Evolutionary conservation across 2,797 vertebrate genomes (phyloP).

Genomic region (Hipposideros larvatus): DNA sequence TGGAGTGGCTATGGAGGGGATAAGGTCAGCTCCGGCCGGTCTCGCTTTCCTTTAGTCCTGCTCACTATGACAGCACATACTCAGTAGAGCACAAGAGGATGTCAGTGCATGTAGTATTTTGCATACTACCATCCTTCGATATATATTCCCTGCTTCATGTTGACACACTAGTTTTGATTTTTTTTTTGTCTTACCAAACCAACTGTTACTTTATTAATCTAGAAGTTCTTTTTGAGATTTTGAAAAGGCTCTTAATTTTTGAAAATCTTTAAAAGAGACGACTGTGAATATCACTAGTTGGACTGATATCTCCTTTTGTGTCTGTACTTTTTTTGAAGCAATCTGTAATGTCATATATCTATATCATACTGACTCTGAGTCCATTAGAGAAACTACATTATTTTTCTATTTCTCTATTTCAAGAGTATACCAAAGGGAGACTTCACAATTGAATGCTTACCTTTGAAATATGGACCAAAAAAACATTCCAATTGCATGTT

Average conservation of each 20-base stretch:
- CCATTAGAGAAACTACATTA: background rate
- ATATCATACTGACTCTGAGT: background rate
- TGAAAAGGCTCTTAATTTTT: slow-evolving; percentile 9
- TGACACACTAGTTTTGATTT: background rate
- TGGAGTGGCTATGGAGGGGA: background rate
- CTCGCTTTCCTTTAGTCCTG: background rate
- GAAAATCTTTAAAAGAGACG: slow-evolving; percentile 24
- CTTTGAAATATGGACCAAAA: slow-evolving; percentile 10
- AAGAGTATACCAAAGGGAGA: background rate
- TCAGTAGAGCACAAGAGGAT: background rate
- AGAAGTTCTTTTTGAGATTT: slow-evolving; percentile 12
- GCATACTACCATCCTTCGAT: background rate
- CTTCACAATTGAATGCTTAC: background rate
- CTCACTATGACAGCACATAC: background rate
- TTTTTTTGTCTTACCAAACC: background rate
- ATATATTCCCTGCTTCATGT: background rate
- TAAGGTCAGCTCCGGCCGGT: background rate
- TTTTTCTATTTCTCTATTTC: slow-evolving; percentile 12
- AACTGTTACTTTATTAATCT: slow-evolving; percentile 3
- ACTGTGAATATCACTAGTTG: slow-evolving; percentile 34
- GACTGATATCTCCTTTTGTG: background rate
- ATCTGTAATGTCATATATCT: background rate
- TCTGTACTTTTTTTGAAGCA: background rate
- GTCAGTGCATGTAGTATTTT: background rate
- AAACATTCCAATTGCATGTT: background rate